phyloP scores from a whole-genome alignment of 2,888 invertebrate species.

The Synergus itoensis region DNA sequence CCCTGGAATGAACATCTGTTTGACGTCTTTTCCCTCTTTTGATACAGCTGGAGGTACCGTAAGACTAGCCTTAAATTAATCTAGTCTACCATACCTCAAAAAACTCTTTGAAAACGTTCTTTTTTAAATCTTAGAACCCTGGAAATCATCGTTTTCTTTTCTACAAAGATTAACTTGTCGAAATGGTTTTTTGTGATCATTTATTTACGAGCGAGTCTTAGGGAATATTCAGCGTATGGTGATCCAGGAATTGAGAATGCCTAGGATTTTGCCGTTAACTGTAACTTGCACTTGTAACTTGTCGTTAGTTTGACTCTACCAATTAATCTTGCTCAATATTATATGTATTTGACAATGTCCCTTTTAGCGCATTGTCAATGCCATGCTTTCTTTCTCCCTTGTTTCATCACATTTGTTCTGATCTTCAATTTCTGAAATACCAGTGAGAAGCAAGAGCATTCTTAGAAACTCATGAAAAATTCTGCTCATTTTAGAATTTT shows the following conservation, averaged over 20 bases:
- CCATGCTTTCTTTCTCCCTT: too few species aligned
- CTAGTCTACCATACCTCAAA: neutral
- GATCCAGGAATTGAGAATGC: too few species aligned
- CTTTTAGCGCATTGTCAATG: too few species aligned
- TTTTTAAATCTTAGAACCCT: neutral
- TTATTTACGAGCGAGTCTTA: neutral
- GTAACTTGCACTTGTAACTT: too few species aligned
- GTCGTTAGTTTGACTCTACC: too few species aligned
- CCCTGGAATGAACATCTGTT: slow-evolving; percentile 14
- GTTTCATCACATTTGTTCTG: too few species aligned
- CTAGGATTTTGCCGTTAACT: too few species aligned
- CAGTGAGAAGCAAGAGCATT: neutral
- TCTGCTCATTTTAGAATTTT: slow-evolving; percentile 1
- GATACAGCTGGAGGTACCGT: neutral
- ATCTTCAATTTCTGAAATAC: neutral
- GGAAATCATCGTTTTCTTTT: neutral
- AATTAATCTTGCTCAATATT: too few species aligned
- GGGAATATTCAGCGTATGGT: neutral
- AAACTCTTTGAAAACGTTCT: neutral
- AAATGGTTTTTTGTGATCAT: too few species aligned
- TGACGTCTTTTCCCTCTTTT: slow-evolving; percentile 6
- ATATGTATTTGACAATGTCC: too few species aligned
- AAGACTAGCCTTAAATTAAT: neutral
- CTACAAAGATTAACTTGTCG: neutral
- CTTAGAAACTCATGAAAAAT: neutral